Percentiles rank a stretch among this genome's conserved stretches.
phyloP scores from a whole-genome alignment of 2,113 vertebrate genomes.

The Nerophis lumbriciformis region DNA sequence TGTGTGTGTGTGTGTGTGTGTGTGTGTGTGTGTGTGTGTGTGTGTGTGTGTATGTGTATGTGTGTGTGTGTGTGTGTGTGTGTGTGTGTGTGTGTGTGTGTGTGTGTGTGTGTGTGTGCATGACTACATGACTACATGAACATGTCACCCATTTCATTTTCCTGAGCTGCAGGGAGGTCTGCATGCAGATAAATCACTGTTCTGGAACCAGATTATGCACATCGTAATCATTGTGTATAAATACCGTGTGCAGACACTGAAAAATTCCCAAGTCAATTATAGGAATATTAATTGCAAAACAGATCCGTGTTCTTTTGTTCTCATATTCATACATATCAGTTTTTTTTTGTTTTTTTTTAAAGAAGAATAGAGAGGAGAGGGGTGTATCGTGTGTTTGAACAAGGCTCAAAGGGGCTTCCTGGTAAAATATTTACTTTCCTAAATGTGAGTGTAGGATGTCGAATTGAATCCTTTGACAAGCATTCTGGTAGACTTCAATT shows the following conservation, averaged over 20 bases:
- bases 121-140: constrained; percentile 34
- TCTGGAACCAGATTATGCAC: constrained; percentile 44
- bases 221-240: background rate
- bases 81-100: constrained; percentile 5
- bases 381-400: background rate
- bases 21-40: constrained; percentile 17
- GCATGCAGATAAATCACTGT: constrained; percentile 43
- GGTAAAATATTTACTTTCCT: constrained; percentile 8
- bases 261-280: background rate
- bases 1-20: constrained; percentile 6
- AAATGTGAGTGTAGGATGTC: constrained; percentile 12
- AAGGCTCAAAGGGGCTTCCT: constrained; percentile 3
- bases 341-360: background rate
- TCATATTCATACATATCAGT: background rate
- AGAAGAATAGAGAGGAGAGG: background rate
- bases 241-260: background rate
- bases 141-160: constrained; percentile 44
- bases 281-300: background rate
- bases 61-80: constrained; percentile 19
- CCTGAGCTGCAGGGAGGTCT: constrained; percentile 31
- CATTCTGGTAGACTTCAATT: background rate
- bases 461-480: background rate
- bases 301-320: constrained; percentile 6
- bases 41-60: constrained; percentile 7
- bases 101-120: constrained; percentile 20